Base-by-base conservation (phyloP, 64 coral and sea anemone genomes). In the Montipora sp. region DNA sequence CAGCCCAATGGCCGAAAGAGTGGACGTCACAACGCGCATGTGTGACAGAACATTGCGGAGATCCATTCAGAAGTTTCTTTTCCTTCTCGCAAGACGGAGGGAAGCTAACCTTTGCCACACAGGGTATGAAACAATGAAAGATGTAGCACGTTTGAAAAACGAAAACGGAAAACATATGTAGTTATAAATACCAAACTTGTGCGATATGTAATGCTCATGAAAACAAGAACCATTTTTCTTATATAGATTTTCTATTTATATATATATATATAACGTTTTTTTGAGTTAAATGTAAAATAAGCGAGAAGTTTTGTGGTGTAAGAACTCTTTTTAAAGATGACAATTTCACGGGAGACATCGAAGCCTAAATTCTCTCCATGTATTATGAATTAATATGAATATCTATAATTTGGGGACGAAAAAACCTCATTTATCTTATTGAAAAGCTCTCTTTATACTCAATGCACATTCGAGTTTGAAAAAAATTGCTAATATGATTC, bases 271-370 rank as follows among this genome's bases (percentile, higher is more conserved):
- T 59, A 82, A 65, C 80, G 80, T 13, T 16, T 82, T 47, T 82
- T 55, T 63, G 36, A 36, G 78, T 82, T 63, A 47, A 85, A 85
- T 85, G 82, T 72, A 85, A 85, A 85, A 71, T 85, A 85, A 85
- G 82, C 46, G 46, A 85, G 16, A 18, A 47, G 49, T 22, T 71
- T 61, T 49, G 82, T 85, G 44, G n/a, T 48, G 63, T 85, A 85
- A 72, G 82, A 49, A 21, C 18, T 46, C 61, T 71, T 47, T 57
- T 71, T 72, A 71, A 85, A 8, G 65, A 51, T 85, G 71, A 50
- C 19, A 85, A n/a, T 85, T 85, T 1, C 19, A 71, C 65, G 45
- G 65, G n/a, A 85, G 80, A 65, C 5, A 14, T 44, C 67, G 80
- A 85, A 85, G 82, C 71, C 68, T 85, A 44, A 85, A 61, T 85